phyloP scores from a whole-genome alignment of 2,797 vertebrate species.

The Rhinichthys osculus region DNA sequence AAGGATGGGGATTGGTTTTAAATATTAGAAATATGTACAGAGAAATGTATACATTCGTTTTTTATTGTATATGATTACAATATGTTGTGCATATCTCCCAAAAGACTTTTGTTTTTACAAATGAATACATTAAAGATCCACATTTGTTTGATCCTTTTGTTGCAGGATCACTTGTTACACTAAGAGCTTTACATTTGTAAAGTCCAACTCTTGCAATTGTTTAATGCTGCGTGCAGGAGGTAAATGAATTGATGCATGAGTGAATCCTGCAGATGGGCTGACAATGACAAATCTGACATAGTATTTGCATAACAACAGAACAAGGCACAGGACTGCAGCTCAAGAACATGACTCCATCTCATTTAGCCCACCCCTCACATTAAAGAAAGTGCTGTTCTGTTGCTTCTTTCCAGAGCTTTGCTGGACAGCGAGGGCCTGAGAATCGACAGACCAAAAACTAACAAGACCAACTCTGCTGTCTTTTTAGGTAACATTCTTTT shows the following conservation, averaged over 20 bases:
- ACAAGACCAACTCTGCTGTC: constrained; percentile 58
- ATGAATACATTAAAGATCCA: not conserved
- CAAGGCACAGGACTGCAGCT: constrained; percentile 58
- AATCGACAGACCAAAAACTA: constrained; percentile 54
- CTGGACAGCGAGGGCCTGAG: constrained; percentile 72
- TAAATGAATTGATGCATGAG: constrained; percentile 56
- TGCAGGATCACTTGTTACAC: constrained; percentile 1
- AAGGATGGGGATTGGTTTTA: not conserved
- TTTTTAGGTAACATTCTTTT: constrained; percentile 68
- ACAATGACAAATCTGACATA: constrained; percentile 69
- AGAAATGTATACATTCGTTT: not conserved
- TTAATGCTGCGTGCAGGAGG: constrained; percentile 43
- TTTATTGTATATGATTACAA: not conserved
- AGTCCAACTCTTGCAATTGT: constrained; percentile 15
- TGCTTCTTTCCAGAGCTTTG: constrained; percentile 74
- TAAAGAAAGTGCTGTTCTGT: constrained; percentile 44
- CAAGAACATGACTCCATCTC: constrained; percentile 41
- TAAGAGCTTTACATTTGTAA: constrained; percentile 27
- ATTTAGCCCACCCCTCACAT: constrained; percentile 40
- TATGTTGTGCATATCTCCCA: not conserved
- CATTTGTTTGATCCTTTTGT: not conserved
- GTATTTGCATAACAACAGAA: constrained; percentile 82
- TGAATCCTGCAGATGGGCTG: constrained; percentile 75
- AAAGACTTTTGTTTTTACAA: not conserved
- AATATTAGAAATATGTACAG: not conserved